Conservation (phyloP, 2,113 vertebrate genomes). For the Ammodytes marinus region DNA sequence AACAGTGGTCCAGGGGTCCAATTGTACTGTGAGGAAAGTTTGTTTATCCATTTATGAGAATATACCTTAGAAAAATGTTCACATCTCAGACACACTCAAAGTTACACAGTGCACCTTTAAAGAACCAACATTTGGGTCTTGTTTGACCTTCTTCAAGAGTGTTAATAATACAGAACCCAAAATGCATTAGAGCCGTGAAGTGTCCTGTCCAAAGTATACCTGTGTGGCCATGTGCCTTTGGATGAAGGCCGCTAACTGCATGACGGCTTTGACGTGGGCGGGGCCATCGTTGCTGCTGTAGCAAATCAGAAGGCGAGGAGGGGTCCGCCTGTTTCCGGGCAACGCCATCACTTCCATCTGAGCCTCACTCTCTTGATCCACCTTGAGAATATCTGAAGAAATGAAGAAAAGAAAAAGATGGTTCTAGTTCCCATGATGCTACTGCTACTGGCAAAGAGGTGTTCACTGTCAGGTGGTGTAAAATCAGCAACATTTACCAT, state of each 20-base stretch:
- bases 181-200: not conserved
- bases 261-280: constrained; percentile 78
- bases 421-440: not conserved
- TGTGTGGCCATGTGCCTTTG: constrained; percentile 85
- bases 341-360: constrained; percentile 56
- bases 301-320: constrained; percentile 84
- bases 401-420: not conserved
- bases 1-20: too few relatives aligned
- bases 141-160: too few relatives aligned
- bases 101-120: too few relatives aligned
- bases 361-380: constrained; percentile 53
- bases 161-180: not conserved
- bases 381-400: constrained; percentile 63
- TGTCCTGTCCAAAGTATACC: constrained; percentile 59
- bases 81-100: too few relatives aligned
- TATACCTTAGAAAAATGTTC: too few relatives aligned
- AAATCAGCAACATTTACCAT: not conserved
- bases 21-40: too few relatives aligned
- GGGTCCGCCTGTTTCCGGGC: constrained; percentile 27
- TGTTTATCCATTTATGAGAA: too few relatives aligned
- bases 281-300: constrained; percentile 83
- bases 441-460: not conserved
- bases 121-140: too few relatives aligned
- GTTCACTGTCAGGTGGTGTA: not conserved
- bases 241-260: constrained; percentile 83